Evolutionary conservation across 2,797 vertebrate species (phyloP), one percentile per base, ranked within the genome.

Genomic region (Helicolenus hilgendorfi): DNA sequence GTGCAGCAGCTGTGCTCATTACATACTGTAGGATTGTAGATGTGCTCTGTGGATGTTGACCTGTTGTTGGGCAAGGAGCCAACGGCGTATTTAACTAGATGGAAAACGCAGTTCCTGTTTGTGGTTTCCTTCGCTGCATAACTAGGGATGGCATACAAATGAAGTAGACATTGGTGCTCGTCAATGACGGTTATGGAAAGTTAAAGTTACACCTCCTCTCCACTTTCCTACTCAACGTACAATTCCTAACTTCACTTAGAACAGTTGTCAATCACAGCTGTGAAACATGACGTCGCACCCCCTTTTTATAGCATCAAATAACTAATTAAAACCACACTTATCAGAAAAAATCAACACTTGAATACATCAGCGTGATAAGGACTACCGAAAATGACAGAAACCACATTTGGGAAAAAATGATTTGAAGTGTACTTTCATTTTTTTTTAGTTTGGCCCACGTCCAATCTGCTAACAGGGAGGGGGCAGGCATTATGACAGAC

Each of bases 1-100:
- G 38, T 45, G 31, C 7, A 8, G 33, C 49, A 65, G 67, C 67
- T 70, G 63, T 81, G 65, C 36, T 81, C 53, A 69, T 69, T 63
- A 69, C 20, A 45, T 26, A 31, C 26, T 22, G 72, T 2, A 62
- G 53, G 31, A 26, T n/a, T 29, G 22, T 72, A 33, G 31, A 15
- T 64, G 29, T 20, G 15, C 24, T 8, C 26, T 35, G n/a, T 62
- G 38, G 22, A 55, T 68, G 55, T n/a, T 29, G 67, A 72, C 65
- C 55, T 35, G 15, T 60, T 69, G 14, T 65, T 56, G 7, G 63
- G 56, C 11, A 36, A 22, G 18, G 45, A 67, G 68, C 69, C 62
- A 81, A 6, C 3, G 2, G 69, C 2, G 9, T 56, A 18, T 73
- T 74, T 8, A 63, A 56, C 14, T 10, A 33, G 8, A 22, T 56